Evolutionary conservation across 2,113 vertebrate genomes (phyloP).

Genomic region (Ciconia boyciana): DNA sequence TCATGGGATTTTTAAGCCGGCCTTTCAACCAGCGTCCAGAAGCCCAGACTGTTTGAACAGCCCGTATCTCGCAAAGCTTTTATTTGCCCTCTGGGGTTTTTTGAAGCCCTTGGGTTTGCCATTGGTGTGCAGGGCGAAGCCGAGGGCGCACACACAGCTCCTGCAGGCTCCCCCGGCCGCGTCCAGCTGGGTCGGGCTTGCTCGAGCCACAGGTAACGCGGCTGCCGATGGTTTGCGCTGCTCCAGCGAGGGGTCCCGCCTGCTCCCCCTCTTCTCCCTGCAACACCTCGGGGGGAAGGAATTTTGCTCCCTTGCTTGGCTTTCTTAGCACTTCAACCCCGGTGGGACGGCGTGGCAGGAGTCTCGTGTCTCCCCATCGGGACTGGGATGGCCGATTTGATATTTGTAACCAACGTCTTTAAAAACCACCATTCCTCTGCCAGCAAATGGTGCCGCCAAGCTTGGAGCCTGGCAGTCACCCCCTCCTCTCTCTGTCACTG

Average conservation of each 20-base stretch:
- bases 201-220: rapidly evolving
- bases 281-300: rapidly evolving
- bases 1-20: rapidly evolving
- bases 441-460: rapidly evolving
- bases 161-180: rapidly evolving
- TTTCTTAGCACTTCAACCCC: rapidly evolving
- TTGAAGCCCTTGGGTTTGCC: neutral
- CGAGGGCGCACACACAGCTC: neutral
- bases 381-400: rapidly evolving
- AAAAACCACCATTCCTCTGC: rapidly evolving
- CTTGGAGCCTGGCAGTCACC: rapidly evolving
- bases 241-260: rapidly evolving
- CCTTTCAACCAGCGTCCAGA: neutral
- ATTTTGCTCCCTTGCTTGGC: rapidly evolving
- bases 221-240: neutral
- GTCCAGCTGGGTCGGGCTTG: rapidly evolving
- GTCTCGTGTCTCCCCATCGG: rapidly evolving
- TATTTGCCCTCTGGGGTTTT: neutral
- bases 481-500: rapidly evolving
- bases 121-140: rapidly evolving
- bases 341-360: rapidly evolving
- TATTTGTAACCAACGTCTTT: neutral
- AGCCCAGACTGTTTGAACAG: rapidly evolving
- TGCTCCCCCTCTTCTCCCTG: rapidly evolving
- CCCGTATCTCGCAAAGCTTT: rapidly evolving